Conservation (phyloP, 2,888 invertebrate genomes). For the Acronicta alni region DNA sequence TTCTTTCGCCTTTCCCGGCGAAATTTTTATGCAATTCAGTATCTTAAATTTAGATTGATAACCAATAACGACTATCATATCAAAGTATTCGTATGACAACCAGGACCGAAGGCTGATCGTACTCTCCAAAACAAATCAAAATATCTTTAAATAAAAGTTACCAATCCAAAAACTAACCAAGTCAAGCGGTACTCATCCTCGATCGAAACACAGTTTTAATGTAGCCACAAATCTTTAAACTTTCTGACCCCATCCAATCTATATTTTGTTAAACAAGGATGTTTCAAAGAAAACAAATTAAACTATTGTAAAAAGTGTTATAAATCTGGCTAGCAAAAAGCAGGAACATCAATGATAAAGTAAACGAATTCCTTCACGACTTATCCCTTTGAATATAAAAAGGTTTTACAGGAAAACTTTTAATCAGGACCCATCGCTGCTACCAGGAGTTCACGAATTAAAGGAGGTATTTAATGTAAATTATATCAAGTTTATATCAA, state of each 20-base stretch:
- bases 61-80: no score
- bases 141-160: neutral
- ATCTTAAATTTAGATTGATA: no score
- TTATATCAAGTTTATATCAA: neutral
- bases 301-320: constrained; percentile 62
- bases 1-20: no score
- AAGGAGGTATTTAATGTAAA: neutral
- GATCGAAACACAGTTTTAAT: neutral
- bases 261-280: constrained; percentile 50
- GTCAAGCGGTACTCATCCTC: neutral
- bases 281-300: constrained; percentile 61
- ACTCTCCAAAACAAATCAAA: no score
- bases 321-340: constrained; percentile 59
- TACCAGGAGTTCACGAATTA: constrained; percentile 65
- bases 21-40: no score
- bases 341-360: constrained; percentile 77
- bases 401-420: constrained; percentile 86
- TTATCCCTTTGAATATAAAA: constrained; percentile 83
- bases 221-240: neutral
- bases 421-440: constrained; percentile 79
- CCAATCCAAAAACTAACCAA: neutral
- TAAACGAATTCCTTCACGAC: constrained; percentile 77
- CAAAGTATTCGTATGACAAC: no score
- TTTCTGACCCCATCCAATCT: constrained; percentile 22
- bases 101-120: no score